Base-by-base conservation (phyloP, 2,797 vertebrate genomes). In the Streptopelia turtur region DNA sequence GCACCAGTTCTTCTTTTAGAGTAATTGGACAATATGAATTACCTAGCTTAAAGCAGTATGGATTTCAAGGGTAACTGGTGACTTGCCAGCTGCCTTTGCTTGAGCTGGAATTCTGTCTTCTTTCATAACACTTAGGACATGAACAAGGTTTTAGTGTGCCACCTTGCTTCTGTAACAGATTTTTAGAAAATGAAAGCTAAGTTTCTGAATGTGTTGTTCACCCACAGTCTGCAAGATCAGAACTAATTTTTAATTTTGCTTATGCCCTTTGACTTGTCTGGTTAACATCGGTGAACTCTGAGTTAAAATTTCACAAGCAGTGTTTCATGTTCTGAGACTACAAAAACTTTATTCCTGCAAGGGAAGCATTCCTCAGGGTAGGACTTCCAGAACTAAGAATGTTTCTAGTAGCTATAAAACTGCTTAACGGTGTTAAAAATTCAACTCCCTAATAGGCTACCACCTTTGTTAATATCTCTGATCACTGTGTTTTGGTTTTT, bases 261-360 rank as follows among this genome's bases (percentile, higher is more conserved):
- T 59, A 33, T 93, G 77, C 93, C 86, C 94, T 96, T 96, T 97
- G 78, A 90, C 93, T 94, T 63, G 35, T 50, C 81, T 87, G 66
- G 96, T 97, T 97, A 95, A 96, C 52, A 33, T 17, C 49, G 13
- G 24, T 94, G 83, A 96, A 94, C 95, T 94, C 28, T 2, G 55
- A 95, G 96, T 97, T 97, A 97, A 97, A 95, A 79, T 96, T 96
- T 97, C 52, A 95, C 96, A 95, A 65, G 83, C 57, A 56, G 17
- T 59, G 68, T 70, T 84, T 93, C 43, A 30, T 89, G 35, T 89
- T 83, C 86, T 88, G 57, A n/a, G 52, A 92, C 87, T 79, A 87
- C 66, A 88, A 89, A 90, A 76, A 47, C 47, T 28, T 10, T 6
- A 33, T 68, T 89, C 86, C 41, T 89, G 59, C 8, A 7, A 70